Conservation (phyloP, 92 coral and sea anemone species). For the Epizoanthus illoricatus region DNA sequence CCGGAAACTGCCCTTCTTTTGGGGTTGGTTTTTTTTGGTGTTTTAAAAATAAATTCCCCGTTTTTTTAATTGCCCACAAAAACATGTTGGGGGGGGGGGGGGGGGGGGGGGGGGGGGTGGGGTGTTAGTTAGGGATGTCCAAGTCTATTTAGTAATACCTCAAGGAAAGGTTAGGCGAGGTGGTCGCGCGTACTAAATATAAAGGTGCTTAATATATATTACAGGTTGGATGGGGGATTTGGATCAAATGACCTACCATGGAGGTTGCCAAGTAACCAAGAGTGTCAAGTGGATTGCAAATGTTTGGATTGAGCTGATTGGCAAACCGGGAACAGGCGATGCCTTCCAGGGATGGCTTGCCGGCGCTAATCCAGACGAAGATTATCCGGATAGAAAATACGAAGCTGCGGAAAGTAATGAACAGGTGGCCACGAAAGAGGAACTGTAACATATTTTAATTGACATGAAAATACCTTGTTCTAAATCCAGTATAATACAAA, state of each 20-base stretch:
- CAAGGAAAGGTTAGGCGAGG: too few species aligned
- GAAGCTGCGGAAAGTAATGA: background rate
- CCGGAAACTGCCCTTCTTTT: too few species aligned
- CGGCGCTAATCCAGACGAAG: conserved; percentile 41
- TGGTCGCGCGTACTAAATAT: too few species aligned
- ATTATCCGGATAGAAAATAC: background rate
- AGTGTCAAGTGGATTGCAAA: conserved; percentile 94
- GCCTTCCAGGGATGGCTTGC: conserved; percentile 77
- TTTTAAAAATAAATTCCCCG: too few species aligned
- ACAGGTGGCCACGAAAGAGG: background rate
- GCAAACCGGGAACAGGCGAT: conserved; percentile 66
- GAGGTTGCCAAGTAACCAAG: conserved; percentile 88
- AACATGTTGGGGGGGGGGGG: too few species aligned
- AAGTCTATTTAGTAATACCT: too few species aligned
- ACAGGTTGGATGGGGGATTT: conserved; percentile 83
- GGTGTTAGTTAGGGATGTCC: too few species aligned
- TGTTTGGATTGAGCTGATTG: conserved; percentile 76
- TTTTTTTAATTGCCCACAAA: too few species aligned
- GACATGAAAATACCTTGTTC: too few species aligned
- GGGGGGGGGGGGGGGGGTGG: too few species aligned
- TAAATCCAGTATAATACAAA: too few species aligned
- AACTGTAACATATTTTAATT: background rate
- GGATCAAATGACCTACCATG: conserved; percentile 75
- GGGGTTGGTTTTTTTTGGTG: too few species aligned
- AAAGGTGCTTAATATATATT: background rate